Percentiles rank a stretch among this genome's conserved stretches.
Evolutionary conservation across 2,888 invertebrate genomes (phyloP).

Genomic region (Cosmia trapezina): DNA sequence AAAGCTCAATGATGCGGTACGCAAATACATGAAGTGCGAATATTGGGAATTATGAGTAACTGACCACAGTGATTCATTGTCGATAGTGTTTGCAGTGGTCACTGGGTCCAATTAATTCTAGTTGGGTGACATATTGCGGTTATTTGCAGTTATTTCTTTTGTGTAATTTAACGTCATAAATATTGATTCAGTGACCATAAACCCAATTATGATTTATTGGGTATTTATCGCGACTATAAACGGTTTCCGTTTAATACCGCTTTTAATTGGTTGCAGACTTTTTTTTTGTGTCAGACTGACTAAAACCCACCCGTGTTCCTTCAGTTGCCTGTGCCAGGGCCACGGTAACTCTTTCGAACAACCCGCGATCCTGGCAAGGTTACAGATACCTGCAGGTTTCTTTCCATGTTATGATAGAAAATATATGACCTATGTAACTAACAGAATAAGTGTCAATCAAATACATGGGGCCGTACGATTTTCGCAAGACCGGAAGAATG

Average conservation of each 20-base stretch:
- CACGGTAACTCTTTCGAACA: too few species aligned
- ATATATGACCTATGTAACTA: not conserved
- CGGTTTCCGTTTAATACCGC: not conserved
- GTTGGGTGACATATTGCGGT: constrained; percentile 50
- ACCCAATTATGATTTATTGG: constrained; percentile 17
- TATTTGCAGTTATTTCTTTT: constrained; percentile 40
- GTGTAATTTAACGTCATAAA: constrained; percentile 21
- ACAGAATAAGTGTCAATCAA: constrained; percentile 4
- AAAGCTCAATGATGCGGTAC: constrained; percentile 33
- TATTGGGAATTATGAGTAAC: constrained; percentile 72
- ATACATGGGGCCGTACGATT: not conserved
- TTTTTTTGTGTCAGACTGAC: too few species aligned
- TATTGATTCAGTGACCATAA: constrained; percentile 18
- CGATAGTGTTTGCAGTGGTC: constrained; percentile 55
- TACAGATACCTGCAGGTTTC: not conserved
- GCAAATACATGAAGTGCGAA: constrained; percentile 45
- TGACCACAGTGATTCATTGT: constrained; percentile 76
- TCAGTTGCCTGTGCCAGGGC: too few species aligned
- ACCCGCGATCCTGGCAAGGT: too few species aligned
- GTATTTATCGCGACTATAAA: constrained; percentile 1
- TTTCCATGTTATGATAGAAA: not conserved
- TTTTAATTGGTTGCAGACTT: constrained; percentile 8
- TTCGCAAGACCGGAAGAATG: constrained; percentile 26
- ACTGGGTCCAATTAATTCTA: constrained; percentile 57
- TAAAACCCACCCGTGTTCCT: too few species aligned